Evolutionary conservation across 2,113 vertebrate species (phyloP).

Genomic region (Gobiocypris rarus): DNA sequence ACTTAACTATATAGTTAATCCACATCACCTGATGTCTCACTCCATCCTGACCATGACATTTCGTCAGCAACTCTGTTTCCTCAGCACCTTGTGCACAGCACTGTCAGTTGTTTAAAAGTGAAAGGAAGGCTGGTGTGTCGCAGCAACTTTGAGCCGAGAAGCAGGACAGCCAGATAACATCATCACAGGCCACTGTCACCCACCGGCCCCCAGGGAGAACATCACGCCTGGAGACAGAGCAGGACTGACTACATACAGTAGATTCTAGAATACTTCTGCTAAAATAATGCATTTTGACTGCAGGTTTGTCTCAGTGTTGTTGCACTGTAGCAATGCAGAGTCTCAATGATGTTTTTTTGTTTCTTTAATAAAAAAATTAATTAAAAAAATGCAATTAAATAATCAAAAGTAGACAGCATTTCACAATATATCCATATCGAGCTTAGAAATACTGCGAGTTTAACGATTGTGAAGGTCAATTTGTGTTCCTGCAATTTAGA

Average conservation of each 20-base stretch:
- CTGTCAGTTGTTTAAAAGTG: constrained; percentile 34
- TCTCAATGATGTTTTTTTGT: too few species aligned
- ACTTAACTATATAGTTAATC: too few species aligned
- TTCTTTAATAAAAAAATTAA: too few species aligned
- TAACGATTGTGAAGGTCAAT: neutral
- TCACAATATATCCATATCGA: neutral
- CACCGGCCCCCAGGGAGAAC: constrained; percentile 22
- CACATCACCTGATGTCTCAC: neutral
- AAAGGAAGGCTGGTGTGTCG: neutral
- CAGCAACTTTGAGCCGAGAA: neutral
- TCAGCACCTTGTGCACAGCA: constrained; percentile 37
- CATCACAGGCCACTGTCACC: constrained; percentile 40
- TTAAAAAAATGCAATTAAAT: neutral
- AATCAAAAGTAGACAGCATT: neutral
- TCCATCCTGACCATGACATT: neutral
- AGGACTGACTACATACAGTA: neutral
- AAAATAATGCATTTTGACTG: neutral
- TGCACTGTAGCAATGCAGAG: neutral
- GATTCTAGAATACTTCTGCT: neutral
- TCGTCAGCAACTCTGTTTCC: constrained; percentile 22
- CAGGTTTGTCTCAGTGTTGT: neutral
- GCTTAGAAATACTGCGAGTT: neutral
- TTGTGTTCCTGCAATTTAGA: neutral
- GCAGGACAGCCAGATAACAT: constrained; percentile 33
- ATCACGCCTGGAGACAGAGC: neutral